Base-by-base conservation (phyloP, 2,888 invertebrate species). In the Ametastegia equiseti region DNA sequence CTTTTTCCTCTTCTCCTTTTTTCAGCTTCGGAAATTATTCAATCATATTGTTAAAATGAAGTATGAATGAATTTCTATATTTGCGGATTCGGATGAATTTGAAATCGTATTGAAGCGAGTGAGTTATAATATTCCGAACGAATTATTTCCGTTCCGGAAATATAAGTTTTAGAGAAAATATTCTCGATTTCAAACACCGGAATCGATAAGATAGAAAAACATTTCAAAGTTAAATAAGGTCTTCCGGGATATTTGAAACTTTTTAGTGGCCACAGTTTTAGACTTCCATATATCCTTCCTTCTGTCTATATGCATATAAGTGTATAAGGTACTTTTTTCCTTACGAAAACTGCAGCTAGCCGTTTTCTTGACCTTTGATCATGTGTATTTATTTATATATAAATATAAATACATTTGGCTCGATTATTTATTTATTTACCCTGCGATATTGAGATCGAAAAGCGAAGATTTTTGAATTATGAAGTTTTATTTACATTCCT, bases 191-290 rank as follows among this genome's bases (percentile, higher is more conserved):
- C 27, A 60, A 30, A 30, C n/a, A n/a, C 19, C 36, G 39, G 54
- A 75, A 75, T 75, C 33, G 54, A 75, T 73, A 27, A 15, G n/a
- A 33, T 54, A n/a, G 30, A 19, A 54, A 75, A 75, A 75, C 36
- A 75, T 75, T 54, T 36, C 36, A n/a, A 75, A 75, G 54, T 75
- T 75, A 75, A 75, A 75, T 75, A 75, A 75, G 54, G 36, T 75
- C 33, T 54, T 75, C 54, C 75, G 23, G n/a, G 15, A 27, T 27
- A 23, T 36, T 11, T 15, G 23, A 75, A 54, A 75, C 33, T 75
- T 75, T 54, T 50, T 54, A 75, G 2, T 30, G 45, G 42, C 47
- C 45, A 71, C n/a, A 19, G 67, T 67, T 42, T 39, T 36, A 60
- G 11, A 67, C 39, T 67, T 75, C 54, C 36, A 75, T 15, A 39